phyloP scores from a whole-genome alignment of 2,888 invertebrate genomes.

The Ennomos erosarius region DNA sequence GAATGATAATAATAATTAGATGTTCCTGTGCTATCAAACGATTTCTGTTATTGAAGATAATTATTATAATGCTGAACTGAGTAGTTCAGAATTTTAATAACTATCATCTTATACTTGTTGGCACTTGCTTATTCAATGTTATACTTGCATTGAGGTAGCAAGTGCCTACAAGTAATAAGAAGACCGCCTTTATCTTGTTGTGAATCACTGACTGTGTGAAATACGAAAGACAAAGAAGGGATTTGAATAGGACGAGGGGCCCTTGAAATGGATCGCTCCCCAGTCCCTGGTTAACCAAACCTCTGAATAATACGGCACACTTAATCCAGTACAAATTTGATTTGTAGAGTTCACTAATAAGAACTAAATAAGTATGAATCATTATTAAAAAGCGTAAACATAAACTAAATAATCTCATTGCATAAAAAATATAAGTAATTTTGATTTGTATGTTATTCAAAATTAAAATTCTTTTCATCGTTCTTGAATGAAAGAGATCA shows the following conservation, averaged over 20 bases:
- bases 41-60: no score
- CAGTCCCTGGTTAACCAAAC: conserved; percentile 78
- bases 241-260: conserved; percentile 80
- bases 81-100: no score
- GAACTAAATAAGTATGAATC: no score
- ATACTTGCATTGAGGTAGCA: no score
- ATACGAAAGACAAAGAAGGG: conserved; percentile 80
- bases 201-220: conserved; percentile 76
- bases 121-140: no score
- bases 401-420: no score
- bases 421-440: no score
- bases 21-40: background rate
- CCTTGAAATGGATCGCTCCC: conserved; percentile 84
- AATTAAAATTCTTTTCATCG: background rate
- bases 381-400: no score
- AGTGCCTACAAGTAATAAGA: conserved; percentile 23
- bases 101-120: no score
- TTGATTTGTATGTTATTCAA: background rate
- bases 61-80: no score
- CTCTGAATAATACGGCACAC: conserved; percentile 64
- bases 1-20: conserved; percentile 2
- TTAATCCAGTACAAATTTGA: conserved; percentile 81
- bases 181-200: conserved; percentile 62
- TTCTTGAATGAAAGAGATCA: conserved; percentile 5
- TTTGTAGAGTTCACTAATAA: conserved; percentile 46